Evolutionary conservation across 2,113 vertebrate species (phyloP).

Genomic region (Coregonus clupeaformis): DNA sequence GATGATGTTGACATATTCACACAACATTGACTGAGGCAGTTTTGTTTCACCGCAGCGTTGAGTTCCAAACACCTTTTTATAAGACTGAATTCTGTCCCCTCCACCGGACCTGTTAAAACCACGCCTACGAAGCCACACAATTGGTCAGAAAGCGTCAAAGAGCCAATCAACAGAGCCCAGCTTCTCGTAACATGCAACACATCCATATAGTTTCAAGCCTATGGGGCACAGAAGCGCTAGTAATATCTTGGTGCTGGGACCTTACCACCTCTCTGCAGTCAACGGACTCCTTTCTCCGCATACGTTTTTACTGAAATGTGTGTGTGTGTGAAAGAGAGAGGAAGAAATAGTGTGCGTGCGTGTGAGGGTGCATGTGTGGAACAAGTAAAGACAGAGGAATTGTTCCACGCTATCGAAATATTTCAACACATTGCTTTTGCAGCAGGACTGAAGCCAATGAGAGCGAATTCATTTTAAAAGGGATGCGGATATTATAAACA

Average conservation of each 20-base stretch:
- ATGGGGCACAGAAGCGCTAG: constrained; percentile 90
- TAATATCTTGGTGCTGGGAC: constrained; percentile 87
- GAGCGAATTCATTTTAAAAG: constrained; percentile 68
- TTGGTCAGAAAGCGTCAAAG: constrained; percentile 99
- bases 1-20: constrained; percentile 91
- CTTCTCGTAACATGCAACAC: constrained; percentile 87
- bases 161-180: constrained; percentile 96
- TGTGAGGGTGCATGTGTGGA: constrained; percentile 68
- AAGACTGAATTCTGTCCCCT: constrained; percentile 92
- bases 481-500: constrained; percentile 72
- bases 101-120: constrained; percentile 98
- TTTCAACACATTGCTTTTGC: constrained; percentile 71
- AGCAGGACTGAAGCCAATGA: constrained; percentile 66
- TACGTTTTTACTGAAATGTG: constrained; percentile 74
- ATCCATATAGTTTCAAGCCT: constrained; percentile 89
- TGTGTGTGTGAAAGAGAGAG: constrained; percentile 51
- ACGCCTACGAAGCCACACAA: constrained; percentile 97
- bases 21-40: constrained; percentile 78
- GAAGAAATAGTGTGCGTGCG: constrained; percentile 44
- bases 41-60: constrained; percentile 86
- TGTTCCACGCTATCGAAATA: constrained; percentile 71
- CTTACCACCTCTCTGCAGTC: constrained; percentile 71
- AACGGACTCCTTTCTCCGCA: constrained; percentile 69
- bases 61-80: constrained; percentile 98
- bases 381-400: constrained; percentile 71